Base-by-base conservation (phyloP, 2,888 invertebrate species). In the Entomobrya proxima region DNA sequence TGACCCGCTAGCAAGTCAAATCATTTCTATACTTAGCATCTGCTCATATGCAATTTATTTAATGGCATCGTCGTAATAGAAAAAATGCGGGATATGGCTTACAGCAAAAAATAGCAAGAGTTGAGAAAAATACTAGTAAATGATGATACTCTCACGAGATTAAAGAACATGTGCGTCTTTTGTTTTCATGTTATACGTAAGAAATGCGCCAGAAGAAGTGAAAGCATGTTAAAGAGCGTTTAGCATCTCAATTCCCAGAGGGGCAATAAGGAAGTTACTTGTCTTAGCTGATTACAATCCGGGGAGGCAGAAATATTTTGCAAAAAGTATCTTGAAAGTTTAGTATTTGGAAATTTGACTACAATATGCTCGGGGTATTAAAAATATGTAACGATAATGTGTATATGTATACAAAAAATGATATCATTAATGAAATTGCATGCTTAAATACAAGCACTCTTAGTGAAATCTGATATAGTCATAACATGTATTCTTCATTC, bases 241-340 rank as follows among this genome's bases (percentile, higher is more conserved):
- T 72, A 72, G 80, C 37, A 52, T 55, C 69, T 55, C 69, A 37
- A 67, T 67, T 80, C 80, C 80, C 80, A 72, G 35, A 30, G 80
- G 80, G 80, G 55, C 72, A 80, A 80, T 80, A 80, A 80, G 80
- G 40, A 72, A 58, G 55, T 80, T 80, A 40, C 69, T 80, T 72
- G n/a, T 55, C n/a, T 21, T 40, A 18, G 35, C 50, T 80, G 72
- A 80, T 80, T 58, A 80, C 50, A 61, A 40, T 35, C 24, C 27
- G 69, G 79, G 52, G 55, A 80, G 80, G 55, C 80, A 80, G 80
- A 58, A 27, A 72, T 52, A 72, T 67, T 78, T 78, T 55, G 79
- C 79, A 32, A 67, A 80, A 78, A 78, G 67, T 79, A 79, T 50
- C 44, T 72, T 52, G 80, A 80, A 80, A 13, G 37, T n/a, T n/a